Conservation (phyloP, 2,797 vertebrate genomes). For the Gambusia yucatana region DNA sequence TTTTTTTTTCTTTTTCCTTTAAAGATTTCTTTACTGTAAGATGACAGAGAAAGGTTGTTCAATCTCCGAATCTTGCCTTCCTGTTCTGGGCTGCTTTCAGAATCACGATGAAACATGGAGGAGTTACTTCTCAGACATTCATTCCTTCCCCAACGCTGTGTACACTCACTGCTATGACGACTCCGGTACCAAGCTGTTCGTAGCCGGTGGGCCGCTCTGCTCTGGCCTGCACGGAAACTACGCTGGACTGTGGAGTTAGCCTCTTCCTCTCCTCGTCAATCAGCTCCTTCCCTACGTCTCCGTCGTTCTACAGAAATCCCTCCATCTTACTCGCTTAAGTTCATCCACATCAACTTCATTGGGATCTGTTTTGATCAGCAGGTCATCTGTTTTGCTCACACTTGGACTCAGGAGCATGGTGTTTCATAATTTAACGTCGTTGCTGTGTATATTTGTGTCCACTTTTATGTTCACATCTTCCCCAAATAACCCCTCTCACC, state of each 20-base stretch:
- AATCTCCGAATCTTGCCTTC: not conserved
- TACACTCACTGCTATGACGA: constrained; percentile 99
- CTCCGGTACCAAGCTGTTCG: constrained; percentile 97
- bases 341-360: constrained; percentile 25
- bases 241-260: constrained; percentile 97
- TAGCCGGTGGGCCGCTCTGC: constrained; percentile 96
- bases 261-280: constrained; percentile 18
- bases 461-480: constrained; percentile 22
- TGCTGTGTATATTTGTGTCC: constrained; percentile 56
- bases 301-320: constrained; percentile 36
- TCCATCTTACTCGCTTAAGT: constrained; percentile 33
- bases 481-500: not conserved
- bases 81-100: constrained; percentile 67
- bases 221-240: constrained; percentile 99
- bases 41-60: not conserved
- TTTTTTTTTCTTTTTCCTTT: not conserved
- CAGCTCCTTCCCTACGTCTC: constrained; percentile 35
- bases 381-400: constrained; percentile 44
- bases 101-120: constrained; percentile 98
- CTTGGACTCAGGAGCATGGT: constrained; percentile 76
- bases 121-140: constrained; percentile 98
- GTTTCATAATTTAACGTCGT: constrained; percentile 60
- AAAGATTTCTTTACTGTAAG: not conserved
- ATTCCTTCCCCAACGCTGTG: constrained; percentile 97
- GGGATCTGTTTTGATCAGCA: constrained; percentile 24